These are phyloP conservation scores for Pipa parva DNA, from an alignment of 2,113 vertebrate genomes.

Conservation along the genomic window DNA sequence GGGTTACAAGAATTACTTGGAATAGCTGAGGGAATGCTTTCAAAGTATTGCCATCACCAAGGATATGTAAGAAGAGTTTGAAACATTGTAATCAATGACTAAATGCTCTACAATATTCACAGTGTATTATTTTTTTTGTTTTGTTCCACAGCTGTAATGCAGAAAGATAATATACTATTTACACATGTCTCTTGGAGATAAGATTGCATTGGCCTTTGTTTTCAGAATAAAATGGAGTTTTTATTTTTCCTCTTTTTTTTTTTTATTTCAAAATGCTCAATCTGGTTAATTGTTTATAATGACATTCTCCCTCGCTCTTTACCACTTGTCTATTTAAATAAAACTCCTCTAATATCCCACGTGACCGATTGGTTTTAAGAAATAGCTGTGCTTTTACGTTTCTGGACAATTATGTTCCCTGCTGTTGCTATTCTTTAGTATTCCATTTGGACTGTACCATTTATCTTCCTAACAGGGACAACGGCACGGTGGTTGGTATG, in stretches of 20 bases:
- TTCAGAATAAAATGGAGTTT: neutral
- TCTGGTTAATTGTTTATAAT: neutral
- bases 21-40: conserved; percentile 5
- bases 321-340: too few relatives aligned
- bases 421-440: too few relatives aligned
- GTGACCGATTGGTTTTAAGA: too few relatives aligned
- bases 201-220: neutral
- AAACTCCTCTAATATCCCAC: too few relatives aligned
- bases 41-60: conserved; percentile 6
- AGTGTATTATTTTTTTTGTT: neutral
- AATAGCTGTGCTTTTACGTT: too few relatives aligned
- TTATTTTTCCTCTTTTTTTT: neutral
- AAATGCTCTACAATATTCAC: conserved; percentile 3
- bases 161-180: conserved; percentile 15
- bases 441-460: too few relatives aligned
- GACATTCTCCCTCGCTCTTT: too few relatives aligned
- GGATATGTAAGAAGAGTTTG: conserved; percentile 9
- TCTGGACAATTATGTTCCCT: too few relatives aligned
- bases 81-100: conserved; percentile 30
- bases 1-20: conserved; percentile 13
- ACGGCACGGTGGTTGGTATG: too few relatives aligned
- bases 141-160: conserved; percentile 3
- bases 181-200: conserved; percentile 1
- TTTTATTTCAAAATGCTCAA: neutral
- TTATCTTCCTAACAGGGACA: too few relatives aligned